Conservation (phyloP, 2,113 vertebrate genomes). For the Catharus fuscescens region DNA sequence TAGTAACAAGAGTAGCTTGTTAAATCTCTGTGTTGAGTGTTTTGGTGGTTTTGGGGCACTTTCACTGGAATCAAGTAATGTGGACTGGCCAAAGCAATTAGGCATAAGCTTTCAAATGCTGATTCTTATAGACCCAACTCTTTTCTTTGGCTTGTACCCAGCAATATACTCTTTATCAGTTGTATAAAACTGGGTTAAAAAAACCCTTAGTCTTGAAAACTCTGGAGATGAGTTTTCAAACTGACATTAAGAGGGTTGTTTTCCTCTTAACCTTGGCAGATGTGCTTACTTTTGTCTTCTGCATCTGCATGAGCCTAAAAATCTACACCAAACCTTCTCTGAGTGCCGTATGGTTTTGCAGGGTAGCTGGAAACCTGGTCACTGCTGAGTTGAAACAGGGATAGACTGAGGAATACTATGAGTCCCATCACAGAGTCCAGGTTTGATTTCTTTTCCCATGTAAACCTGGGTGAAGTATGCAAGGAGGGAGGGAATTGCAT, state of each 20-base stretch:
- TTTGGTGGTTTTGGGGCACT: neutral
- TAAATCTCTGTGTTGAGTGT: neutral
- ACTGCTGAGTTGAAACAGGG: neutral
- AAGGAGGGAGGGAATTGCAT: neutral
- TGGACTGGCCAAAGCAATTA: neutral
- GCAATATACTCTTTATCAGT: neutral
- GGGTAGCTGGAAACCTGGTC: neutral
- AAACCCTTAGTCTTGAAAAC: fast-evolving
- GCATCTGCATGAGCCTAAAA: neutral
- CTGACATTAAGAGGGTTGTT: neutral
- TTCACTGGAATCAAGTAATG: neutral
- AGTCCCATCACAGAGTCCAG: neutral
- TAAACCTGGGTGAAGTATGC: neutral
- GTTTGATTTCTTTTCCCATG: neutral
- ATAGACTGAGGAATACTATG: neutral
- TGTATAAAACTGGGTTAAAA: neutral
- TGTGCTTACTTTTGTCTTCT: neutral
- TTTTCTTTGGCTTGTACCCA: neutral
- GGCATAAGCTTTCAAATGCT: neutral
- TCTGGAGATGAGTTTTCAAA: neutral
- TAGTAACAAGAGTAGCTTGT: neutral
- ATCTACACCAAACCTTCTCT: neutral
- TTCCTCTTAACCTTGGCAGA: neutral
- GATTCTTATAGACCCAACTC: neutral
- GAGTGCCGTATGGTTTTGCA: neutral